Conservation (phyloP, 1,140 invertebrate species). For the Andricus grossulariae region DNA sequence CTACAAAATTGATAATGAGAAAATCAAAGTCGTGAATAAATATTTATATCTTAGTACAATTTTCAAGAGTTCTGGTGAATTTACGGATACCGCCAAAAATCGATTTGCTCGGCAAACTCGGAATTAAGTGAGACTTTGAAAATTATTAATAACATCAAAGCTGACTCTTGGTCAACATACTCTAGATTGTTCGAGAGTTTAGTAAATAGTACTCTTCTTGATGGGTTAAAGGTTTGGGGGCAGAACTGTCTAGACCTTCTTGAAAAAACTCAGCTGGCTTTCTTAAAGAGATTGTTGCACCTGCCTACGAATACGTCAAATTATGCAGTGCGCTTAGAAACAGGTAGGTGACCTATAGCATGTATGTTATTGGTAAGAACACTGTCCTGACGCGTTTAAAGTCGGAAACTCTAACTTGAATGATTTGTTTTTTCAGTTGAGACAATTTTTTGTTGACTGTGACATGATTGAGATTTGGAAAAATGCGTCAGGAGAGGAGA, state of each 20-base stretch:
- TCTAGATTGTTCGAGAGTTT: not conserved
- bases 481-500: too few relatives aligned
- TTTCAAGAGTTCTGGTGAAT: too few relatives aligned
- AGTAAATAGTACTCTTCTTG: not conserved
- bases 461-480: too few relatives aligned
- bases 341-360: not conserved
- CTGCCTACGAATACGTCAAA: not conserved
- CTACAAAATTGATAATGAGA: too few relatives aligned
- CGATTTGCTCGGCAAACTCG: not conserved
- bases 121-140: too few relatives aligned
- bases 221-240: not conserved
- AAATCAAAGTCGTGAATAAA: too few relatives aligned
- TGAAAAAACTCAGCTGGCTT: not conserved
- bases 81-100: too few relatives aligned
- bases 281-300: not conserved
- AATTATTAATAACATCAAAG: too few relatives aligned
- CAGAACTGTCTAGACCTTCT: not conserved
- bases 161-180: not conserved
- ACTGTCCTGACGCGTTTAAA: not conserved
- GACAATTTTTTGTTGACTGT: too few relatives aligned
- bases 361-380: not conserved
- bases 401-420: too few relatives aligned
- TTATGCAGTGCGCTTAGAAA: not conserved
- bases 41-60: too few relatives aligned
- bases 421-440: too few relatives aligned